Percentiles rank a stretch among this genome's conserved stretches.
phyloP scores from a whole-genome alignment of 2,797 vertebrate genomes.

The Odontamblyopus rebecca region DNA sequence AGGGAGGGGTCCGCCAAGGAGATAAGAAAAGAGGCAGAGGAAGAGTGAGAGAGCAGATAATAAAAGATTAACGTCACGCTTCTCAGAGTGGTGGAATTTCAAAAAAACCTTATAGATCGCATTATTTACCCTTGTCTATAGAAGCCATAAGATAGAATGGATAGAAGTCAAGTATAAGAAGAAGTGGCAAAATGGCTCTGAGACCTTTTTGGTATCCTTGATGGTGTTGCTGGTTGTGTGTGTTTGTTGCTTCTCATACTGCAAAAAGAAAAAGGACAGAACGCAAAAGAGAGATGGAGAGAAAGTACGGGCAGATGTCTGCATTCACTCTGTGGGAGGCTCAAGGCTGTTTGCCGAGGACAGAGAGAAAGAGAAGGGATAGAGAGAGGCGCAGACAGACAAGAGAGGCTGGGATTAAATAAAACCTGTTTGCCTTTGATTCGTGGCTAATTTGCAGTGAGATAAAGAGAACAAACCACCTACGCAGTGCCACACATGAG shows the following conservation, averaged over 20 bases:
- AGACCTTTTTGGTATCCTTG: constrained; percentile 60
- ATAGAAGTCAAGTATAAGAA: constrained; percentile 25
- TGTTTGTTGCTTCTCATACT: constrained; percentile 38
- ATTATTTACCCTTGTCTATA: constrained; percentile 73
- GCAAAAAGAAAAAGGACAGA: constrained; percentile 22
- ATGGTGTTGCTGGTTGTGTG: constrained; percentile 52
- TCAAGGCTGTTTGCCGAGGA: constrained; percentile 72
- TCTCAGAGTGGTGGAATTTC: constrained; percentile 73
- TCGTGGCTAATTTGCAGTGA: constrained; percentile 70
- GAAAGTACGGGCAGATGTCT: constrained; percentile 67
- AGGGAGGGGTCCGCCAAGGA: constrained; percentile 43
- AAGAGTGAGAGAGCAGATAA: constrained; percentile 74
- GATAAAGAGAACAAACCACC: constrained; percentile 70
- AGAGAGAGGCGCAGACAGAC: constrained; percentile 40
- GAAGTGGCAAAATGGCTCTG: constrained; percentile 47
- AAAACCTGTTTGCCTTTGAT: constrained; percentile 74
- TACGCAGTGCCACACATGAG: constrained; percentile 58
- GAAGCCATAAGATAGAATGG: constrained; percentile 43
- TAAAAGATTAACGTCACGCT: constrained; percentile 77
- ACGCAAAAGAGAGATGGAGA: constrained; percentile 30
- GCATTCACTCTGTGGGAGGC: constrained; percentile 70
- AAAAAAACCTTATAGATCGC: constrained; percentile 70
- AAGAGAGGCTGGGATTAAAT: constrained; percentile 63
- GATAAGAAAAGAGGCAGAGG: constrained; percentile 64
- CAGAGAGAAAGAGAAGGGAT: constrained; percentile 43